Percentiles rank a stretch among this genome's conserved stretches.
Conservation (phyloP, 92 coral and sea anemone genomes). For the Zoanthus sansibaricus region DNA sequence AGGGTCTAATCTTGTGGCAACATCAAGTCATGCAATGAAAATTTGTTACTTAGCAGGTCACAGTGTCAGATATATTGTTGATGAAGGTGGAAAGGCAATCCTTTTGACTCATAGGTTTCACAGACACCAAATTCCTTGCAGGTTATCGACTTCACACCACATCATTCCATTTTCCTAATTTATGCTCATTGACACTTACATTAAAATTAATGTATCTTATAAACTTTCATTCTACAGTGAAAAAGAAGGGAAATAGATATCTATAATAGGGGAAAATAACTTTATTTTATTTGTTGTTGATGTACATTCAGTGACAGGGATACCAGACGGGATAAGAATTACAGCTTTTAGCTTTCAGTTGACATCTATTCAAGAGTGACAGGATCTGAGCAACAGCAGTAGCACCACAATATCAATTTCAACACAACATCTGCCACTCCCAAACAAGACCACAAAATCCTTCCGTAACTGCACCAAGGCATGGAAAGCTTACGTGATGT, state of each 20-base stretch:
- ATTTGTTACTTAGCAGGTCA: not conserved
- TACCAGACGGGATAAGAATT: not conserved
- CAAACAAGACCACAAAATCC: slow-evolving; percentile 11
- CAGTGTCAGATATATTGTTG: not conserved
- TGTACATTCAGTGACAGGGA: not conserved
- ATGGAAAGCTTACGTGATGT: slow-evolving; percentile 9
- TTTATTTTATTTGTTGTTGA: not conserved
- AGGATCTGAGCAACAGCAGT: not conserved
- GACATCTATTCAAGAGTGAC: not conserved
- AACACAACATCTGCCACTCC: slow-evolving; percentile 39
- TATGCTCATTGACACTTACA: not conserved
- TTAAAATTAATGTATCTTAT: not conserved
- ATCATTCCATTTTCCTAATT: not conserved
- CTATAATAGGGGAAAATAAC: not conserved
- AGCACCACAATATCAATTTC: slow-evolving; percentile 26
- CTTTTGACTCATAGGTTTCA: not conserved
- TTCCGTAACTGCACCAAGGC: not conserved
- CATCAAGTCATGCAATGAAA: slow-evolving; percentile 15
- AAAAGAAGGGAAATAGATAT: slow-evolving; percentile 4
- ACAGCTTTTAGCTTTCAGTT: not conserved
- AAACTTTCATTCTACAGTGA: not conserved
- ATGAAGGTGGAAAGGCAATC: not conserved
- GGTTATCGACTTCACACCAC: not conserved
- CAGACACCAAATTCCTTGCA: not conserved
- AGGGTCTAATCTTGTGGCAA: not conserved